These are phyloP conservation scores for Ophion ventricosus DNA, from an alignment of 2,888 invertebrate species.

Conservation along the genomic window DNA sequence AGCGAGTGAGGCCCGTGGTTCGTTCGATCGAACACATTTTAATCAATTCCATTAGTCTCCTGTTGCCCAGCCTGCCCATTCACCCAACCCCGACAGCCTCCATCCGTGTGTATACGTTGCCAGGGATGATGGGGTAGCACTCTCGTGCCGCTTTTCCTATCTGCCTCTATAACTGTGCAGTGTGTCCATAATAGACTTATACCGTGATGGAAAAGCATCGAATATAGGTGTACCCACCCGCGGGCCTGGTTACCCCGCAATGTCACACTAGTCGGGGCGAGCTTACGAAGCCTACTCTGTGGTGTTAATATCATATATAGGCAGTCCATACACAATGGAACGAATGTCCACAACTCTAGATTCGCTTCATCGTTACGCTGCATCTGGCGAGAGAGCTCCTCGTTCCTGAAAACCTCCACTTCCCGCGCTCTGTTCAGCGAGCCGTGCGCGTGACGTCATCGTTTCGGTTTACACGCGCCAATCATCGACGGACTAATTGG, in stretches of 20 bases:
- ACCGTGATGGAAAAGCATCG: constrained; percentile 41
- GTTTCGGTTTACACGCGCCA: constrained; percentile 81
- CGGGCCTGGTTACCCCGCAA: constrained; percentile 15
- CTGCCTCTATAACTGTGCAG: constrained; percentile 22
- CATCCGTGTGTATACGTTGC: constrained; percentile 4
- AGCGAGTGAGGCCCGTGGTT: constrained; percentile 74
- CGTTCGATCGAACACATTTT: constrained; percentile 83
- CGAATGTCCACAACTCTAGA: constrained; percentile 9
- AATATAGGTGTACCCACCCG: constrained; percentile 3
- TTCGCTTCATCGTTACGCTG: constrained; percentile 20
- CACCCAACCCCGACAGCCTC: constrained; percentile 46
- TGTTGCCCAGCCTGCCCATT: constrained; percentile 70
- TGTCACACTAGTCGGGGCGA: constrained; percentile 51
- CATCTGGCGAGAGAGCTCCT: constrained; percentile 18
- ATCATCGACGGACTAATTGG: constrained; percentile 82
- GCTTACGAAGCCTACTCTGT: constrained; percentile 47
- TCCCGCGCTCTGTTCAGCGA: constrained; percentile 59
- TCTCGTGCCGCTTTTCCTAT: constrained; percentile 28
- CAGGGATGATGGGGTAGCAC: constrained; percentile 47
- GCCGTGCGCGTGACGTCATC: constrained; percentile 76
- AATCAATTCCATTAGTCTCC: constrained; percentile 83
- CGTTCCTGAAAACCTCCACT: constrained; percentile 34
- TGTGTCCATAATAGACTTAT: constrained; percentile 50
- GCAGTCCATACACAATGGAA: not conserved
- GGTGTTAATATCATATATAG: constrained; percentile 4